Base-by-base conservation (phyloP, 2,888 invertebrate genomes). In the Troides oblongomaculatus region DNA sequence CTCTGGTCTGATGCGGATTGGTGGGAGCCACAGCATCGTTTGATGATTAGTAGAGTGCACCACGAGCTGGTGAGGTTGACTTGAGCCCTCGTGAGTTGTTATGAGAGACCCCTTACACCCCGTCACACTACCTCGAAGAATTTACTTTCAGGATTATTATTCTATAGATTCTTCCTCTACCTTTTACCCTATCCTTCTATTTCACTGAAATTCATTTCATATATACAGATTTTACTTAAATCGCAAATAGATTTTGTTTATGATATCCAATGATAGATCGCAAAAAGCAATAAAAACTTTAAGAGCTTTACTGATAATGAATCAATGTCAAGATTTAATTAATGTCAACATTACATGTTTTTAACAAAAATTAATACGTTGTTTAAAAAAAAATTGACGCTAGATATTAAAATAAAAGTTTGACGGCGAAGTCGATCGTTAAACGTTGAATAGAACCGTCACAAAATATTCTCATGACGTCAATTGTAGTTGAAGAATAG, bases 221-320 rank as follows among this genome's bases (percentile, higher is more conserved):
- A n/a, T 4, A 46, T 10, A 14, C 12, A 46, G 12, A 2, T 0
- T 46, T 10, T 12, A 12, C 46, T 46, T 46, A 46, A 46, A 46
- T 14, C 46, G 46, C 46, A 46, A 46, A 46, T 46, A 46, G 46
- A 46, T 46, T 46, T 46, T 46, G 2, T 46, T 12, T 46, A 46
- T 46, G 46, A 46, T 46, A 46, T 46, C 12, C 12, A 58, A 58
- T 12, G 58, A 8, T 21, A 58, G 21, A 58, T 10, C 23, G 25
- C 21, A n/a, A n/a, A n/a, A 53, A 53, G 53, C 53, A 53, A 53
- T 53, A n/a, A 53, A 53, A 53, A 53, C 53, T 53, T n/a, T 53
- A n/a, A n/a, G n/a, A 53, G 18, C n/a, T 53, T n/a, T n/a, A 53
- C 53, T n/a, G n/a, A n/a, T 53, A 53, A 53, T 53, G 2, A 53